Base-by-base conservation (phyloP, 2,113 vertebrate species). In the Halichoeres trimaculatus region DNA sequence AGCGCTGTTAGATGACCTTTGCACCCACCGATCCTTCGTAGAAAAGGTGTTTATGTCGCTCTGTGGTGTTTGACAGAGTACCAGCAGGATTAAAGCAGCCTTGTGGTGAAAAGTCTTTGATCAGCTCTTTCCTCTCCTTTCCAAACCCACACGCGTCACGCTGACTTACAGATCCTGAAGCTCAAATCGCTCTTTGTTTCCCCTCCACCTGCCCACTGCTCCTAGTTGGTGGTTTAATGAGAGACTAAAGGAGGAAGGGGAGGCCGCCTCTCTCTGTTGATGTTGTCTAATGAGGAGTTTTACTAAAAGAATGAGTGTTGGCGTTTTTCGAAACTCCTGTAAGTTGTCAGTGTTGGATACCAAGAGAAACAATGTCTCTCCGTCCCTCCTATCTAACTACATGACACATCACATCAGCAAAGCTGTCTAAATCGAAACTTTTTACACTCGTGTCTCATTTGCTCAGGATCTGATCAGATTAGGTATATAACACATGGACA, bases 71-170 rank as follows among this genome's bases (percentile, higher is more conserved):
- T 90, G 85, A 85, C 90, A 86, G 78, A 90, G 78, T n/a, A 88
- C 88, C 65, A 89, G 90, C 90, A 93, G 90, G 90, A 81, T 94
- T 87, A 91, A 69, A 76, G 83, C 83, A 7, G 82, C 56, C 64
- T 54, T 47, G 83, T 70, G 19, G 81, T 80, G 78, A 90, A 87
- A 85, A 85, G 72, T 75, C 92, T 93, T 93, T 94, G 93, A 93
- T 94, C 93, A 90, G 71, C 72, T 64, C 85, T 59, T 19, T 83
- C 65, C 68, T 70, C 76, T 85, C 61, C 68, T 81, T 81, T 88
- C 50, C 85, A 47, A 89, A 78, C 74, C 67, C 72, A 68, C 68
- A 66, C n/a, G 60, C 35, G 35, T 80, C 83, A 67, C 38, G 82
- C 72, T 70, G 58, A 57, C 79, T 76, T 79, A 72, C 56, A 80